Evolutionary conservation across 2,113 vertebrate species (phyloP), one percentile per base, ranked within the genome.

Genomic region (Oreochromis spilurus): DNA sequence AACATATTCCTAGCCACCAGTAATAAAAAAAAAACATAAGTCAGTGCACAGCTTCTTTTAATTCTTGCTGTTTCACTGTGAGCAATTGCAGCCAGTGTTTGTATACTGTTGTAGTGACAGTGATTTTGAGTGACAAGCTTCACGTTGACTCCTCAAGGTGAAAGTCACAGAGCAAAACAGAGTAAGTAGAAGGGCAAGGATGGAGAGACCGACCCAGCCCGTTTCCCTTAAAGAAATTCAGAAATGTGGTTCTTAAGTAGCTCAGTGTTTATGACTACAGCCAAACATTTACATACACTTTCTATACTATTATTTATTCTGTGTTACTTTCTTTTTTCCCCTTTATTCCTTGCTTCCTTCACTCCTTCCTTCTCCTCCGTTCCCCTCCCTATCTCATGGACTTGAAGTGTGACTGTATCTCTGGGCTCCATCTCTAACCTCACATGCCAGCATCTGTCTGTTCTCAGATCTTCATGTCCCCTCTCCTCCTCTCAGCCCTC

Each of bases 401-500:
- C 82, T 85, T 45, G n/a, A 89, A 79, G 81, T 78, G 84, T 89
- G 88, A 86, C 84, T 89, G 87, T 60, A 70, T 92, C 84, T 86
- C 57, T 82, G 29, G 70, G 58, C 84, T 90, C 82, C 87, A 85
- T 84, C 89, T 81, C 84, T 91, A 91, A 90, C 89, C 91, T 92
- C 90, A 85, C 84, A 92, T 90, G 94, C 89, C 92, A 92, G 81
- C 89, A 85, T 93, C 86, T 91, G 84, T 93, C 87, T 87, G 83
- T 87, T 92, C 17, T 94, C 91, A 93, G 84, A 93, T 90, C 81
- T 89, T 52, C 82, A 53, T 65, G 24, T 84, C 87, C 58, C 57
- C 83, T 84, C 57, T 79, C 55, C 13, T 50, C 40, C 57, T 65
- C 48, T 52, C 45, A 10, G 34, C 9, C 6, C 31, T 6, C 21